Base-by-base conservation (phyloP, 2,888 invertebrate genomes). In the Loripinus fragilis region DNA sequence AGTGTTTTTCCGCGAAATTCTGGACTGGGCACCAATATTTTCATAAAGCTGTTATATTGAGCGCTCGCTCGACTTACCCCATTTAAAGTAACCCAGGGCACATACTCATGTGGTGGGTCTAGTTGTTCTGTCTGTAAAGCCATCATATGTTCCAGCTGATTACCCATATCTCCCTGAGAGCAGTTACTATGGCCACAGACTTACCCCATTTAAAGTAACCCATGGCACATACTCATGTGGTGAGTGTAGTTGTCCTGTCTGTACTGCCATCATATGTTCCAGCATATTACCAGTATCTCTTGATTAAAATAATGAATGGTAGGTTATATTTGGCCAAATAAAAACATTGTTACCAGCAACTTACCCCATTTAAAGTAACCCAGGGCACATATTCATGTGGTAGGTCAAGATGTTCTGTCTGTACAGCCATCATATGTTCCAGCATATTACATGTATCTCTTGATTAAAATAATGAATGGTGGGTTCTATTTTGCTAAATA, bases 141-240 rank as follows among this genome's bases (percentile, higher is more conserved):
- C 91, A 92, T 91, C 75, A 87, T 35, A 75, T 93, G 92, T 81
- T 92, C 88, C 12, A 90, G 77, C n/a, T 80, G n/a, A 77, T 91
- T 91, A 7, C 92, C 93, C 20, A 78, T 41, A 15, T 73, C 67
- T 35, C 88, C 78, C 23, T 81, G 85, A 30, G 86, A 81, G 81
- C 92, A 93, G 38, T 8, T 38, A 38, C 38, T 38, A 12, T 5
- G 12, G 5, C 7, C 12, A 12, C 12, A 38, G 52, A 74, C 87
- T 78, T 71, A 92, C 91, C 78, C 92, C 93, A 81, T 93, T 92
- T 0, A 93, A 71, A 7, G 90, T 90, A 15, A 70, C 70, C 52
- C 70, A 70, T 33, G 70, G 70, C 0, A 92, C 92, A 81, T 87
- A 92, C n/a, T 87, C 64, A 77, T 91, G 91, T 0, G 79, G 80